Evolutionary conservation across 2,888 invertebrate genomes (phyloP).

Genomic region (Cremastobaeus sp.): DNA sequence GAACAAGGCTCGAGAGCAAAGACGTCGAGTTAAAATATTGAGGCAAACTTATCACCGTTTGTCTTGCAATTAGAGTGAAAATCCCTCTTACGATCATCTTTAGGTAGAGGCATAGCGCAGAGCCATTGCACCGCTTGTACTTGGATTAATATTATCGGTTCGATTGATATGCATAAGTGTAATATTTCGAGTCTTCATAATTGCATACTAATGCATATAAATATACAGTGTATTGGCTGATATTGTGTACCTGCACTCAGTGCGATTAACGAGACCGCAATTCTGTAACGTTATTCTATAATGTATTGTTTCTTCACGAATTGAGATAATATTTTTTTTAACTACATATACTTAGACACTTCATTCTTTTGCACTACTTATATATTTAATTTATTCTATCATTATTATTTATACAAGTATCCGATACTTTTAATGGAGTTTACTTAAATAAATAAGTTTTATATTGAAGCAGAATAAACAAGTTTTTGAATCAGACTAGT

Average conservation of each 20-base stretch:
- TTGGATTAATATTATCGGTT: slow-evolving; percentile 48
- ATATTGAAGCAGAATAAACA: not conserved
- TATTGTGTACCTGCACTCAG: slow-evolving; percentile 49
- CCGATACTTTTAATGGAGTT: no score
- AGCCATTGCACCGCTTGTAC: slow-evolving; percentile 56
- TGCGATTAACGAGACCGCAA: slow-evolving; percentile 52
- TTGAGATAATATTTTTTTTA: slow-evolving; percentile 71
- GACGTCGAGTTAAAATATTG: no score
- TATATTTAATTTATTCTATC: no score
- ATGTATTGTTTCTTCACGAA: slow-evolving; percentile 64
- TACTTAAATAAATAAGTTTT: not conserved
- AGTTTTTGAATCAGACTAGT: not conserved
- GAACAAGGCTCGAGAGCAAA: no score
- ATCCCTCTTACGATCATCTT: slow-evolving; percentile 37
- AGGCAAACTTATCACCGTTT: no score
- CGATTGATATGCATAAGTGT: slow-evolving; percentile 40
- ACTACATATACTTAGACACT: slow-evolving; percentile 65
- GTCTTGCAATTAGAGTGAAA: slow-evolving; percentile 36
- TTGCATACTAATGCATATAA: slow-evolving; percentile 54
- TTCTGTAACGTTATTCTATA: slow-evolving; percentile 65
- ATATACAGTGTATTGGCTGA: slow-evolving; percentile 47
- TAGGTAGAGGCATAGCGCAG: slow-evolving; percentile 36
- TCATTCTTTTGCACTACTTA: slow-evolving; percentile 56
- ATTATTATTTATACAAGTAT: no score
- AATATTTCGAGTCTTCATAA: slow-evolving; percentile 49